Evolutionary conservation across 2,888 invertebrate species (phyloP).

Genomic region (Papilio elwesi): DNA sequence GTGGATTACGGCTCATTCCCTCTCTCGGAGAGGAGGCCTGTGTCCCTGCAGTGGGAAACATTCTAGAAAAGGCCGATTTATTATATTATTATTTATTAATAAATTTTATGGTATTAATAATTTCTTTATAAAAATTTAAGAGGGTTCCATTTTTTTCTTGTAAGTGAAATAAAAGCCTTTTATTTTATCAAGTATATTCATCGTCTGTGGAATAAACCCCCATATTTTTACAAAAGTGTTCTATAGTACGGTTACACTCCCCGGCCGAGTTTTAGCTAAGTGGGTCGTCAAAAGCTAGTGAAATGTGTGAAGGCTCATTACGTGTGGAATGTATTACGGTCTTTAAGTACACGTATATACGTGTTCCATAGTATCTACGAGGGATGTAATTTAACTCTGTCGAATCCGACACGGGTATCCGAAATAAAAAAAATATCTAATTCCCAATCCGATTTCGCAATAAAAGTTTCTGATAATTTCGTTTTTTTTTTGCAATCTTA

Average conservation of each 20-base stretch:
- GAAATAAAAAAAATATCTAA: neutral
- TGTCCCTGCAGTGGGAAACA: no score
- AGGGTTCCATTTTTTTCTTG: neutral
- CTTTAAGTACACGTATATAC: neutral
- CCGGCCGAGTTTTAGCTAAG: slow-evolving; percentile 15
- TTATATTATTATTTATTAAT: no score
- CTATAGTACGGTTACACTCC: neutral
- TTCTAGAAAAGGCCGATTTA: no score
- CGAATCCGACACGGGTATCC: neutral
- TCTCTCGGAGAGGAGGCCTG: no score
- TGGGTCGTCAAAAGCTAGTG: slow-evolving; percentile 16
- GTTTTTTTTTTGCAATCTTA: no score
- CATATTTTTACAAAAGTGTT: slow-evolving; percentile 2
- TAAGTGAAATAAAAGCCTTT: neutral
- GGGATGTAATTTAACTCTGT: neutral
- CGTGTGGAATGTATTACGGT: slow-evolving; percentile 6
- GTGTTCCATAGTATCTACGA: neutral
- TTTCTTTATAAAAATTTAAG: no score
- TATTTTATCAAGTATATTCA: neutral
- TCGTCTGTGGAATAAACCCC: neutral
- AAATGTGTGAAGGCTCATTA: slow-evolving; percentile 17
- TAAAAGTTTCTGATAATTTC: no score
- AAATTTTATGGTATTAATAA: no score
- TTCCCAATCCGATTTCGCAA: no score
- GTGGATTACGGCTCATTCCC: no score